Base-by-base conservation (phyloP, 2,113 vertebrate genomes). In the Menura novaehollandiae region DNA sequence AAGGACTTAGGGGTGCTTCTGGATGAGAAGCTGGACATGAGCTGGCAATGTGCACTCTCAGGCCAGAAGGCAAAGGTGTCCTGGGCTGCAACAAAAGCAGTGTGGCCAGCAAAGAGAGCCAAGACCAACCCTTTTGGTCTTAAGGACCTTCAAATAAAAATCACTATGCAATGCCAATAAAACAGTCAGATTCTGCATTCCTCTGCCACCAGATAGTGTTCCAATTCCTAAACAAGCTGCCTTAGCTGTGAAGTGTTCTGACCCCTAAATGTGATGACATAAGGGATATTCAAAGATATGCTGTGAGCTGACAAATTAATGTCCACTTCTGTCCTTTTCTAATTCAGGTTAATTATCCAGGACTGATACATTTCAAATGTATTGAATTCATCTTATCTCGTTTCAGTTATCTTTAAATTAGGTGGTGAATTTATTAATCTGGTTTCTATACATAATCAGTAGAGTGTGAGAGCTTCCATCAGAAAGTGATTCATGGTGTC, bases 271-370 rank as follows among this genome's bases (percentile, higher is more conserved):
- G 22, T 21, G 35, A 59, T 27, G 16, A 13, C 16, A 67, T 59
- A 43, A 83, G 46, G n/a, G 11, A n/a, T 66, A 46, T 58, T 71
- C 39, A 71, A 92, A 84, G 33, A 64, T 80, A 32, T 10, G 1
- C n/a, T 68, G 53, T 32, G 32, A 90, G 5, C 13, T 88, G 74
- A 82, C 33, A 85, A 67, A 82, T 82, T 67, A 62, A 33, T 58
- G 39, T 51, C 56, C 22, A 30, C 5, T 67, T 72, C 41, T 68
- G 9, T 15, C 47, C 32, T 90, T 71, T 82, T 88, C 58, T 89
- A 93, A 88, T 94, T 93, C 63, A 52, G n/a, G 62, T 60, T 97
- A 95, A 93, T 96, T 91, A 64, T 76, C 33, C 32, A 73, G 85
- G 62, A 91, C 43, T 14, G 33, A 59, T 72, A 32, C 5, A 47